Evolutionary conservation across 2,113 vertebrate species (phyloP).

Genomic region (Centrocercus urophasianus): DNA sequence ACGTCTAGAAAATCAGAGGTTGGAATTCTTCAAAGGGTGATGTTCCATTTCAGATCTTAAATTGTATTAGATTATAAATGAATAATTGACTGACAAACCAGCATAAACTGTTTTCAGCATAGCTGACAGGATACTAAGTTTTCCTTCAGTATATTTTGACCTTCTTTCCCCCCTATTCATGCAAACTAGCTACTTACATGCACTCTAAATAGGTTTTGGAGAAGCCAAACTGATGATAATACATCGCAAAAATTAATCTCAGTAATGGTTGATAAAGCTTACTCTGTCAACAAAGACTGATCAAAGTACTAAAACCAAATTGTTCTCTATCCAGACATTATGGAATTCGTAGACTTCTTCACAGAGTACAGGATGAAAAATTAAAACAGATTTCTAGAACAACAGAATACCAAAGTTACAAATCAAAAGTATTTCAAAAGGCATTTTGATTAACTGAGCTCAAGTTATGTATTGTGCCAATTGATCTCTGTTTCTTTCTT

Average conservation of each 20-base stretch:
- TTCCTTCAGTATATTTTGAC: neutral
- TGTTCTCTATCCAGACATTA: neutral
- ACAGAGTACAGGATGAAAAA: constrained; percentile 25
- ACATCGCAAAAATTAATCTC: constrained; percentile 3
- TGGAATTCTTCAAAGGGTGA: neutral
- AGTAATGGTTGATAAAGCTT: constrained; percentile 25
- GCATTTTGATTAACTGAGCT: constrained; percentile 39
- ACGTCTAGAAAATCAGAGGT: neutral
- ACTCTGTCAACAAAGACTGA: constrained; percentile 17
- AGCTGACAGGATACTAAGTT: neutral
- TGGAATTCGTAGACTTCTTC: constrained; percentile 13
- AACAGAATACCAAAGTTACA: constrained; percentile 48
- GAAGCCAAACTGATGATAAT: neutral
- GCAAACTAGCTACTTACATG: neutral
- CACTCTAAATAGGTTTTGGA: neutral
- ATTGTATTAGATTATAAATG: neutral
- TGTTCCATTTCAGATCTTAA: neutral
- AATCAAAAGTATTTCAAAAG: constrained; percentile 59
- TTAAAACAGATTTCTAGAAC: constrained; percentile 48
- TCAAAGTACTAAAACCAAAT: constrained; percentile 33
- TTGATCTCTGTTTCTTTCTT: constrained; percentile 21
- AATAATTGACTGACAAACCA: neutral
- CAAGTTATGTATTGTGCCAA: neutral
- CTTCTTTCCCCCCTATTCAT: neutral
- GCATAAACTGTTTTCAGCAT: neutral